A percentile compares a stretch with the other conserved stretches of the same genome.
Evolutionary conservation across 2,797 vertebrate species (phyloP).

Genomic region (Phataginus tetradactyla): DNA sequence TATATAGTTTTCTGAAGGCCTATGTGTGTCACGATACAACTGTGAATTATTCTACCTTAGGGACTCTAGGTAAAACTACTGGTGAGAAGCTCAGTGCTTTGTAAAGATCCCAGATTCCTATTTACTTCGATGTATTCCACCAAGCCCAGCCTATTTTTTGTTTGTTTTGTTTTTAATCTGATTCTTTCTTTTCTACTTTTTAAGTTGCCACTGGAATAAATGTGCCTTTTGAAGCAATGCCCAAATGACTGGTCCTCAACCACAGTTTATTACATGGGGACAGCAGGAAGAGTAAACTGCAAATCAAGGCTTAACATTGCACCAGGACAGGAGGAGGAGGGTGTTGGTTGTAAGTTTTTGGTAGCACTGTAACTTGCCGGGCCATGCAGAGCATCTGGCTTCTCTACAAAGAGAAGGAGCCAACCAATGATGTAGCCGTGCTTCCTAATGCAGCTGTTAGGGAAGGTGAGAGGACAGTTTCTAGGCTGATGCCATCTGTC

Average conservation of each 20-base stretch:
- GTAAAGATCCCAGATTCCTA: constrained; percentile 2
- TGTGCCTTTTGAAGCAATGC: constrained; percentile 76
- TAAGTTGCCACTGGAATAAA: constrained; percentile 74
- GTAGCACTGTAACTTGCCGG: background rate
- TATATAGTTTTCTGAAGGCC: constrained; percentile 74
- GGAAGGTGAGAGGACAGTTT: background rate
- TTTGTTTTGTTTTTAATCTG: constrained; percentile 28
- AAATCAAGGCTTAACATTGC: constrained; percentile 56
- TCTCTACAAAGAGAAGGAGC: background rate
- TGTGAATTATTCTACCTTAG: constrained; percentile 74
- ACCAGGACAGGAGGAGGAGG: constrained; percentile 8
- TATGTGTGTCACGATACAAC: constrained; percentile 50
- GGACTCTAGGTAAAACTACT: constrained; percentile 65
- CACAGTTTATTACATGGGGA: background rate
- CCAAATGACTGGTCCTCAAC: constrained; percentile 72
- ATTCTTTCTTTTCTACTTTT: constrained; percentile 64
- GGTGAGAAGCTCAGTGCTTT: constrained; percentile 61
- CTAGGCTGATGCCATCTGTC: background rate
- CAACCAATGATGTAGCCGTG: background rate
- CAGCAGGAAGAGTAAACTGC: constrained; percentile 7
- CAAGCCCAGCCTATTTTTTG: constrained; percentile 36
- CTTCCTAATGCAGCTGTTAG: background rate
- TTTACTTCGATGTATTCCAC: constrained; percentile 72
- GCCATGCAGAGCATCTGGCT: background rate
- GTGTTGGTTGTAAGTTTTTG: background rate